phyloP scores from a whole-genome alignment of 2,888 invertebrate species.

The Erynnis tages region DNA sequence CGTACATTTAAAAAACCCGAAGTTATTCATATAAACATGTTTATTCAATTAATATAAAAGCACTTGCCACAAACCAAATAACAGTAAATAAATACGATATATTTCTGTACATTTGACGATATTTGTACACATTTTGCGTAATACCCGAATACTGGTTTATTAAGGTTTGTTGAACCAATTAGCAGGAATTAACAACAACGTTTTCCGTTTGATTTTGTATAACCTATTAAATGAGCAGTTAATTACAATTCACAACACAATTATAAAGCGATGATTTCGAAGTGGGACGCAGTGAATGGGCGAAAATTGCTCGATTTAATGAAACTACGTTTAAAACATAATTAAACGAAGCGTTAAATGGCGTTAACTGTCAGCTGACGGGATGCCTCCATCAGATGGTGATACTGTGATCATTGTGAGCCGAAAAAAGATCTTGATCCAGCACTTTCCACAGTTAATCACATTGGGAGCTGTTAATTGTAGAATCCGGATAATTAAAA shows the following conservation, averaged over 20 bases:
- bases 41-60: no score
- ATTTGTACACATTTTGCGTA: no score
- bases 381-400: conserved; percentile 7
- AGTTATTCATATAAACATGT: no score
- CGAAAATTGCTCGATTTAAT: conserved; percentile 16
- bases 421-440: background rate
- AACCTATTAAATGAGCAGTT: conserved; percentile 23
- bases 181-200: conserved; percentile 9
- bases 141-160: no score
- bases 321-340: conserved; percentile 18
- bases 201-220: conserved; percentile 25
- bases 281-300: conserved; percentile 12
- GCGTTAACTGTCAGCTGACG: conserved; percentile 6
- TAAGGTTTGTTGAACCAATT: conserved; percentile 11
- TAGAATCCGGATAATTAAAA: no score
- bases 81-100: no score
- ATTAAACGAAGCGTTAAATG: conserved; percentile 22
- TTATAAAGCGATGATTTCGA: conserved; percentile 25
- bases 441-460: no score
- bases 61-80: no score
- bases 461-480: no score
- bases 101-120: no score
- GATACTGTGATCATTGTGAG: conserved; percentile 15
- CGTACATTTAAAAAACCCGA: no score
- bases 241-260: conserved; percentile 25